phyloP scores from a whole-genome alignment of 2,797 vertebrate species.

The Triplophysa yarkandensis region DNA sequence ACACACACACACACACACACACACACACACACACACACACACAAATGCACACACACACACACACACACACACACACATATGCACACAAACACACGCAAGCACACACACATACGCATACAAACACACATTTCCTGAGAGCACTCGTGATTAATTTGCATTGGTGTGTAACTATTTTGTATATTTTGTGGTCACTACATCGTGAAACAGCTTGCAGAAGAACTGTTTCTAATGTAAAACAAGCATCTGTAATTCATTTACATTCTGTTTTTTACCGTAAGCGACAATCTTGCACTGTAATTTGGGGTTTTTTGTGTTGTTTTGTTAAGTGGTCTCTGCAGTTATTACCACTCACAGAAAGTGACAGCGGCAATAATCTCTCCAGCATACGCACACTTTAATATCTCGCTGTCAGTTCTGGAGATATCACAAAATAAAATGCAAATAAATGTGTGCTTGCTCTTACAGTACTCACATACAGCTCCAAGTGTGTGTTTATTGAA shows the following conservation, averaged over 20 bases:
- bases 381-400: not conserved
- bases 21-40: not conserved
- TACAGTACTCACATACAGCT: not conserved
- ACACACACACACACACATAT: not conserved
- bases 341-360: not conserved
- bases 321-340: not conserved
- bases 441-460: not conserved
- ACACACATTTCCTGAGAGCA: not conserved
- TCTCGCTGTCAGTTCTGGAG: not conserved
- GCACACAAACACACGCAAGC: no score
- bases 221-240: not conserved
- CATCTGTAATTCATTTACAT: not conserved
- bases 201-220: not conserved
- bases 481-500: not conserved
- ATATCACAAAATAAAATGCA: not conserved
- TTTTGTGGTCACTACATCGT: not conserved
- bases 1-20: not conserved
- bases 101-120: not conserved
- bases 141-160: not conserved
- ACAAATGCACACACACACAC: not conserved
- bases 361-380: conserved; percentile 2
- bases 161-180: not conserved
- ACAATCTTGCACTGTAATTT: not conserved
- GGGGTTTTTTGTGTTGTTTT: not conserved
- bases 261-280: not conserved